Percentiles rank a stretch among this genome's conserved stretches.
These are phyloP conservation scores for Meandrusa payeni DNA, from an alignment of 2,888 invertebrate genomes.

Conservation along the genomic window DNA sequence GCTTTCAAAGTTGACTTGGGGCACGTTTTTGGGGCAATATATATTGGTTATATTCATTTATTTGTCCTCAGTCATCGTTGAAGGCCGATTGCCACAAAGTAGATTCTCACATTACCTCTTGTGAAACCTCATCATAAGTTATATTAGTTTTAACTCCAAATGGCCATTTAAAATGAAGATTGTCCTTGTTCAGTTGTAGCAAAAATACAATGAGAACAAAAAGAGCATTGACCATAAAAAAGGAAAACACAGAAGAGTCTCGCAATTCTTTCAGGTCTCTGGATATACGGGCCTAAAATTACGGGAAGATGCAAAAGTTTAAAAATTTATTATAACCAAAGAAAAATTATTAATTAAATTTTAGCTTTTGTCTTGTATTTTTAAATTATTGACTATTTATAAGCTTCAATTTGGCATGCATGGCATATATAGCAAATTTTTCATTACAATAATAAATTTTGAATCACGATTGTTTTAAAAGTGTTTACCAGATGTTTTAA, in stretches of 20 bases:
- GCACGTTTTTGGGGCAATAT: constrained; percentile 21
- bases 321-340: constrained; percentile 12
- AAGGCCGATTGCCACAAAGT: constrained; percentile 62
- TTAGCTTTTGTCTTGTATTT: no score
- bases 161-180: constrained; percentile 97
- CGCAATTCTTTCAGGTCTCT: constrained; percentile 95
- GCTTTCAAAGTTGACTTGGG: constrained; percentile 81
- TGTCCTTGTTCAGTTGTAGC: constrained; percentile 98
- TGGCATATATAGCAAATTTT: constrained; percentile 4
- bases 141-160: constrained; percentile 96
- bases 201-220: constrained; percentile 99
- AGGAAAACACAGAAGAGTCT: constrained; percentile 96
- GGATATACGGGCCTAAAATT: constrained; percentile 93
- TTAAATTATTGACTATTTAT: neutral
- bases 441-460: neutral
- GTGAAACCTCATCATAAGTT: constrained; percentile 92
- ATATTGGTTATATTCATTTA: constrained; percentile 18
- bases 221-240: constrained; percentile 99
- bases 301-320: constrained; percentile 46
- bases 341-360: neutral
- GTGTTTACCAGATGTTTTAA: no score
- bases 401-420: constrained; percentile 16
- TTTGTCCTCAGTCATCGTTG: constrained; percentile 69
- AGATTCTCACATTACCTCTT: constrained; percentile 90
- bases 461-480: neutral